phyloP scores from a whole-genome alignment of 2,888 invertebrate genomes.

The Noctua janthe region DNA sequence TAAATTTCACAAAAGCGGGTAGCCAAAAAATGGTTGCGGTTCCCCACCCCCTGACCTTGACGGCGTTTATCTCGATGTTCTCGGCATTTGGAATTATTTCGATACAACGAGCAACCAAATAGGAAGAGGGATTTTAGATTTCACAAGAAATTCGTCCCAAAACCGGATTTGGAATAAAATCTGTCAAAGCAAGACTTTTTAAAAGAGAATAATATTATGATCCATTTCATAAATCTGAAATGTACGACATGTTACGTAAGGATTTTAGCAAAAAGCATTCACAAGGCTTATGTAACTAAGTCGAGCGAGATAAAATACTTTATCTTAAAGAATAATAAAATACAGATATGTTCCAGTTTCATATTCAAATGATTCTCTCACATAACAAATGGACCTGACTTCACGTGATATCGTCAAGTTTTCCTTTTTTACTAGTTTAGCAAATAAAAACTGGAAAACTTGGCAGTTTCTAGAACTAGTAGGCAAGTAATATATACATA shows the following conservation, averaged over 20 bases:
- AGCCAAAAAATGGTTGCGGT: constrained; percentile 48
- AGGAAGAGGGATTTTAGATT: constrained; percentile 7
- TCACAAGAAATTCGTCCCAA: constrained; percentile 5
- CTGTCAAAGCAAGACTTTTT: constrained; percentile 1
- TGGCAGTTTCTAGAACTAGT: constrained; percentile 18
- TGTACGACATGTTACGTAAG: constrained; percentile 24
- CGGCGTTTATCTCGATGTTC: constrained; percentile 39
- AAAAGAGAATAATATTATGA: constrained; percentile 8
- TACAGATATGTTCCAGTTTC: constrained; percentile 4
- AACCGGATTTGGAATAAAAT: constrained; percentile 29
- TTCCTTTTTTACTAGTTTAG: constrained; percentile 9
- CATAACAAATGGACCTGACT: constrained; percentile 4
- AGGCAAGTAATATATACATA: constrained; percentile 8
- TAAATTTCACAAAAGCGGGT: constrained; percentile 55
- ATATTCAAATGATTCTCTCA: constrained; percentile 25
- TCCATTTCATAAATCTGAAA: constrained; percentile 15
- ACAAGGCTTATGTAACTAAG: constrained; percentile 26
- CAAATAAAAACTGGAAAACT: constrained; percentile 15
- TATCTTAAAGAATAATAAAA: constrained; percentile 40
- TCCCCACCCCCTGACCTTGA: constrained; percentile 44
- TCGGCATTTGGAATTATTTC: constrained; percentile 28
- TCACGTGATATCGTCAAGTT: constrained; percentile 1
- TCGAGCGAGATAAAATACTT: constrained; percentile 48
- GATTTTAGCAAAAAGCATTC: constrained; percentile 25
- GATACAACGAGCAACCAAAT: constrained; percentile 33